Evolutionary conservation across 2,888 invertebrate species (phyloP), one percentile per base, ranked within the genome.

Genomic region (Coelinius sp.): DNA sequence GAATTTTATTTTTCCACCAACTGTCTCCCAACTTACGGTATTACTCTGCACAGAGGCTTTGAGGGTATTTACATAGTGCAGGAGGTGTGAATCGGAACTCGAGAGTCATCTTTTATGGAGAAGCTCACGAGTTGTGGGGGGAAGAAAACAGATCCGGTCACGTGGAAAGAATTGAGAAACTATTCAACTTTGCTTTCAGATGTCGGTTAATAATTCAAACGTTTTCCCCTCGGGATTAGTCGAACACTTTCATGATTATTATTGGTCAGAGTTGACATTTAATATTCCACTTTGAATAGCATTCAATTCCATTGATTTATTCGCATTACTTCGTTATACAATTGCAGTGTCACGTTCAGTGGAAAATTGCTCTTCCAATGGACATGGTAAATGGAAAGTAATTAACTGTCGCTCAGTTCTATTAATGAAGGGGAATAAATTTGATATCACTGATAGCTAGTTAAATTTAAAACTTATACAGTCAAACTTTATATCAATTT

Each of bases 151-250:
- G 25, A 31, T 27, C 56, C 27, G 31, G 56, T 56, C 56, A 56
- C 56, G 56, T 56, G 56, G 25, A 27, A 27, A 27, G 46, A 49
- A 49, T 49, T 20, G 46, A 49, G 46, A 49, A 49, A 49, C 46
- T 49, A 49, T 49, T 49, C 46, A 49, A 49, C 46, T 49, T 49
- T 49, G 46, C 46, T 49, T 49, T 49, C 46, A 49, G 20, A 49
- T 49, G 46, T 49, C 46, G 46, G 46, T 49, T 49, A 49, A 49
- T 2, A 49, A 49, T 49, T 49, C 20, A 49, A 20, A 20, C 38
- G 1, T 10, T 8, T 8, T 8, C 38, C 38, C 2, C 38, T 12
- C 17, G 46, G 46, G 0, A 20, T 49, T 49, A 49, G 20, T 20
- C 46, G 8, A 49, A 17, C 46, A 2, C 20, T 49, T 20, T 17